These are phyloP conservation scores for Chinchilla lanigera DNA, from an alignment of 2,113 vertebrate genomes.

Conservation along the genomic window DNA sequence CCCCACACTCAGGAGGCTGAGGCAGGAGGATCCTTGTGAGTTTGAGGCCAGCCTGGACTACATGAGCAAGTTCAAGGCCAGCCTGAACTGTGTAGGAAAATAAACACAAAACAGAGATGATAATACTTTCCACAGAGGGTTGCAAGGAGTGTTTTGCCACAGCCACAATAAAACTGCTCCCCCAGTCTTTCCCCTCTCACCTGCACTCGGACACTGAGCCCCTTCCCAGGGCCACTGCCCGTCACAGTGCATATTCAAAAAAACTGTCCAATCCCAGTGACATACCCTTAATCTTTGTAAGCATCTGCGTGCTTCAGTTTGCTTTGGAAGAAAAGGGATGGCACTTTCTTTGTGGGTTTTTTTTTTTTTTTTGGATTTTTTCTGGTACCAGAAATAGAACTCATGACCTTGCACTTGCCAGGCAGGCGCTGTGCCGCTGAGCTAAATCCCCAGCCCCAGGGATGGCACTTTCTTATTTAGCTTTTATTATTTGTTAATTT, in stretches of 20 bases:
- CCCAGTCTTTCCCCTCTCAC: not conserved
- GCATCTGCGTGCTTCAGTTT: not conserved
- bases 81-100: not conserved
- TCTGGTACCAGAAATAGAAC: no score
- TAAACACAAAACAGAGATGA: not conserved
- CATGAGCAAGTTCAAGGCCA: no score
- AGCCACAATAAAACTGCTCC: not conserved
- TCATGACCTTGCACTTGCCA: no score
- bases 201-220: not conserved
- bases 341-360: not conserved
- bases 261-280: not conserved
- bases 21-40: not conserved
- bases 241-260: not conserved
- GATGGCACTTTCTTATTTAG: not conserved
- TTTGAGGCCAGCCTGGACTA: not conserved
- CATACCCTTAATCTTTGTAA: not conserved
- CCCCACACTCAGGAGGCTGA: not conserved
- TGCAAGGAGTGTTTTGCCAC: not conserved
- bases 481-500: not conserved
- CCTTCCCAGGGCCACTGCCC: not conserved
- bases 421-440: no score
- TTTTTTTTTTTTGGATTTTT: no score
- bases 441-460: no score
- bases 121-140: not conserved
- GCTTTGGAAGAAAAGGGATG: not conserved